These are phyloP conservation scores for Fringilla coelebs DNA, from an alignment of 2,797 vertebrate genomes.

Conservation along the genomic window DNA sequence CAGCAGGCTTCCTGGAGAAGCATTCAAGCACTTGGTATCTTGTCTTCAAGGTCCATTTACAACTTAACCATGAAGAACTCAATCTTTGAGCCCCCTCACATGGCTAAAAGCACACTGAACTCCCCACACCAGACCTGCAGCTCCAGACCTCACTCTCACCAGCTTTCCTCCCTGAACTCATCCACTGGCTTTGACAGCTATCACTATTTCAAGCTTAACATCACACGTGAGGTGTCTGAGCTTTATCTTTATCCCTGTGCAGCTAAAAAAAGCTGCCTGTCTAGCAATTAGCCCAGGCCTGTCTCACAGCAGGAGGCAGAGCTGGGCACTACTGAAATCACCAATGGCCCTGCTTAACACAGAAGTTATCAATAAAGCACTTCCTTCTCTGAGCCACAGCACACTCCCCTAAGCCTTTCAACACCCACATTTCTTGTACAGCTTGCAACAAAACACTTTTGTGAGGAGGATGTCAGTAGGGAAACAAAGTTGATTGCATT, in stretches of 20 bases:
- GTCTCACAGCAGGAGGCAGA: not conserved
- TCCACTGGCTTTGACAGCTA: not conserved
- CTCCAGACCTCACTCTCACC: not conserved
- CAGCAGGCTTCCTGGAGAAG: not conserved
- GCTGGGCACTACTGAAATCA: not conserved
- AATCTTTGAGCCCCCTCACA: not conserved
- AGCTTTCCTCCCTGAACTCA: not conserved
- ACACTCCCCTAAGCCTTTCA: not conserved
- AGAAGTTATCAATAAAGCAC: not conserved
- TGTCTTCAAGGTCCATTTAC: not conserved
- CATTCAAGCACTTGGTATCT: not conserved
- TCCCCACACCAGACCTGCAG: not conserved
- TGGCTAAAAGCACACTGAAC: not conserved
- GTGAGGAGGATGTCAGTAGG: not conserved
- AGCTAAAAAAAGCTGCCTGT: slow-evolving; percentile 54
- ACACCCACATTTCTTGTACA: not conserved
- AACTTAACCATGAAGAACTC: not conserved
- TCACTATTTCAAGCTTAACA: slow-evolving; percentile 33
- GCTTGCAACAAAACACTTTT: not conserved
- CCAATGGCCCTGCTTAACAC: not conserved
- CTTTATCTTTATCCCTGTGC: slow-evolving; percentile 34
- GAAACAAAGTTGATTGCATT: not conserved
- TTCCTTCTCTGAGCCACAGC: not conserved
- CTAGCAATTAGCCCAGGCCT: not conserved
- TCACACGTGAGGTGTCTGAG: slow-evolving; percentile 36